phyloP scores from a whole-genome alignment of 1,140 invertebrate genomes.

The Zaprionus ornatus region DNA sequence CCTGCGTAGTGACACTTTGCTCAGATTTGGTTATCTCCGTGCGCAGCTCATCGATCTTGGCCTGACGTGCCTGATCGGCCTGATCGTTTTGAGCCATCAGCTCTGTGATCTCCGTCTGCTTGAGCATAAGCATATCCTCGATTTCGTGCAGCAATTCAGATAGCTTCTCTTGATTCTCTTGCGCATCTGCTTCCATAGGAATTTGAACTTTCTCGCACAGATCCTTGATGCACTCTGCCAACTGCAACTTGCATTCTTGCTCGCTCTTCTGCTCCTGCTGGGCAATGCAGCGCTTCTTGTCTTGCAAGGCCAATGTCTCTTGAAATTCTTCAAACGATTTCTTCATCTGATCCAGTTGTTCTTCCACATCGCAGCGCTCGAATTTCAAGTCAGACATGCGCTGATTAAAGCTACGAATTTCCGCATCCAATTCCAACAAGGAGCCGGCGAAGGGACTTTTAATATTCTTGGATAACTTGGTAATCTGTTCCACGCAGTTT shows the following conservation, averaged over 20 bases:
- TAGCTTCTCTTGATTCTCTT: conserved; percentile 32
- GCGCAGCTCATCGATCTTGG: conserved; percentile 84
- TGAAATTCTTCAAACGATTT: conserved; percentile 85
- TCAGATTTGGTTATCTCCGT: conserved; percentile 84
- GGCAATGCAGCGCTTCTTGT: conserved; percentile 59
- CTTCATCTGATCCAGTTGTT: conserved; percentile 79
- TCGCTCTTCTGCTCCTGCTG: conserved; percentile 64
- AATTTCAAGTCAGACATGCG: conserved; percentile 83
- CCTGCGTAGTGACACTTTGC: conserved; percentile 69
- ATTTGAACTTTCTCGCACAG: conserved; percentile 63
- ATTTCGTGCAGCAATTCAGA: conserved; percentile 59
- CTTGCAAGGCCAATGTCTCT: conserved; percentile 71
- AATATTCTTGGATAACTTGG: conserved; percentile 59
- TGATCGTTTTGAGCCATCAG: conserved; percentile 57
- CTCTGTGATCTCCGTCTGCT: conserved; percentile 68
- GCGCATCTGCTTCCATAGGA: conserved; percentile 23
- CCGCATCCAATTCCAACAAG: conserved; percentile 85
- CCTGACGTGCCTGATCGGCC: conserved; percentile 84
- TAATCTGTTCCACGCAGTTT: conserved; percentile 76
- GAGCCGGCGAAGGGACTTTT: conserved; percentile 64
- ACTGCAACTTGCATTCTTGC: conserved; percentile 56
- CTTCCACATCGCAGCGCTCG: conserved; percentile 82
- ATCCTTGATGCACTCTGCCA: conserved; percentile 61
- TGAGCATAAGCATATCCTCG: conserved; percentile 51
- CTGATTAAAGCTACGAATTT: conserved; percentile 84